phyloP scores from a whole-genome alignment of 2,113 vertebrate species.

The Phaethon lepturus region DNA sequence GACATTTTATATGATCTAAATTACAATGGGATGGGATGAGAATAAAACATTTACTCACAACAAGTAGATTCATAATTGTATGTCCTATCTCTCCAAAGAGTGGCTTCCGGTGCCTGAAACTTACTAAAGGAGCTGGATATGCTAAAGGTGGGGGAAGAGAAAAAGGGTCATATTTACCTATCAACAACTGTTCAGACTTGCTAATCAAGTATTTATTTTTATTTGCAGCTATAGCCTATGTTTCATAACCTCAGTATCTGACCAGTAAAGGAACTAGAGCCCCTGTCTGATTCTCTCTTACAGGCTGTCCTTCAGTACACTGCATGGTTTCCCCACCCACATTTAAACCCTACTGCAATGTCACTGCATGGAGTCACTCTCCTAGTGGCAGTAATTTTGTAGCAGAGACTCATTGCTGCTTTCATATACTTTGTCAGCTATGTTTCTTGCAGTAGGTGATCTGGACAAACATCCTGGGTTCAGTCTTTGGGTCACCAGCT shows the following conservation, averaged over 20 bases:
- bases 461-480: background rate
- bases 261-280: background rate
- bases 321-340: accelerated
- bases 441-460: background rate
- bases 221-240: background rate
- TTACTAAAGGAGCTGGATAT: slow-evolving; percentile 85
- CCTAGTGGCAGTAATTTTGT: background rate
- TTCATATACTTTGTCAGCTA: background rate
- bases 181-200: background rate
- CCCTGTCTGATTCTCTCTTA: background rate
- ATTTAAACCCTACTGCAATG: background rate
- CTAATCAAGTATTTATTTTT: background rate
- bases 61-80: slow-evolving; percentile 93
- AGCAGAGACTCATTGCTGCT: background rate
- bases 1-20: background rate
- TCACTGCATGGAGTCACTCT: background rate
- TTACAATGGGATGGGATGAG: background rate
- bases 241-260: background rate
- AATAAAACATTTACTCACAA: slow-evolving; percentile 83
- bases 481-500: background rate
- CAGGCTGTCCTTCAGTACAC: background rate
- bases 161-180: background rate
- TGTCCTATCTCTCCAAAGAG: slow-evolving; percentile 92
- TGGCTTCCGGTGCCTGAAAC: slow-evolving; percentile 85
- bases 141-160: slow-evolving; percentile 63